phyloP scores from a whole-genome alignment of 1,140 invertebrate genomes.

The Cherax quadricarinatus region DNA sequence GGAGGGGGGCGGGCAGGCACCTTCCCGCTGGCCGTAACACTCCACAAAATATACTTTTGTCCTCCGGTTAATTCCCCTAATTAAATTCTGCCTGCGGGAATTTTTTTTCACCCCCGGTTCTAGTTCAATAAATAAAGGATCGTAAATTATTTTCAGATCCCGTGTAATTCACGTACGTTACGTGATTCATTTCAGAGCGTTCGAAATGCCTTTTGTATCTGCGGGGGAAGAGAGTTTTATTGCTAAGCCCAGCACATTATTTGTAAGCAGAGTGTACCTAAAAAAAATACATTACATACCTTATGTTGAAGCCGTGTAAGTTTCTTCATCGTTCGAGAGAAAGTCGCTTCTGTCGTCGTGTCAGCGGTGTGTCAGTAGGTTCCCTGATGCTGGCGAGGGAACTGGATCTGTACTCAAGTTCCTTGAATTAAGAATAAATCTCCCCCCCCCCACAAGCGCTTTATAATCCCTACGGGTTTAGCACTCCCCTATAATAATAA shows the following conservation, averaged over 20 bases:
- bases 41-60: constrained; percentile 56
- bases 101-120: constrained; percentile 7
- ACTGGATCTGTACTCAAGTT: too few species aligned
- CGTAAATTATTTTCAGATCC: constrained; percentile 61
- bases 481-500: too few species aligned
- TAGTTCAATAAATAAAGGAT: constrained; percentile 48
- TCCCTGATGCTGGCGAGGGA: too few species aligned
- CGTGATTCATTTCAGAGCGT: constrained; percentile 51
- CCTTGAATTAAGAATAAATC: too few species aligned
- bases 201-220: constrained; percentile 57
- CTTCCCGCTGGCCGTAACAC: neutral
- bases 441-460: too few species aligned
- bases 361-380: too few species aligned
- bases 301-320: too few species aligned
- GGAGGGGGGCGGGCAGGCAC: neutral
- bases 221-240: constrained; percentile 39
- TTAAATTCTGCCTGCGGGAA: constrained; percentile 55
- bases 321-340: too few species aligned
- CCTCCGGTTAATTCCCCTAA: constrained; percentile 57
- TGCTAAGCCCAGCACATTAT: constrained; percentile 52
- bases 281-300: too few species aligned
- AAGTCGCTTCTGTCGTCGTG: too few species aligned
- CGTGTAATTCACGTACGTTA: constrained; percentile 53
- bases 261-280: neutral
- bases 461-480: too few species aligned